Evolutionary conservation across 1,140 invertebrate species (phyloP).

Genomic region (Anastatus disparis): DNA sequence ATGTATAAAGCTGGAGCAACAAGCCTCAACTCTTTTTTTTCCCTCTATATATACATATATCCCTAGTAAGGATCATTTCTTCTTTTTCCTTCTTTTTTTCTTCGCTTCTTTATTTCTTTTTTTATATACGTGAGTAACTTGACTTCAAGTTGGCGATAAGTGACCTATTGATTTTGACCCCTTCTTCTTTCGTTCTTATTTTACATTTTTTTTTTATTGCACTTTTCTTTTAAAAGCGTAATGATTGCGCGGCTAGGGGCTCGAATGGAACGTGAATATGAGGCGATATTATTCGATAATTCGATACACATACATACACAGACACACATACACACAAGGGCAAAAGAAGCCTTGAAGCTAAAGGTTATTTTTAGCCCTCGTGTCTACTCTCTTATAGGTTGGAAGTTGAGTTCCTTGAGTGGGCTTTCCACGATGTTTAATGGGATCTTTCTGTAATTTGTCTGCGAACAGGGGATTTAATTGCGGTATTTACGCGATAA

Average conservation of each 20-base stretch:
- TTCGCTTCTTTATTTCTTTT: too few species aligned
- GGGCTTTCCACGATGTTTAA: slow-evolving; percentile 26
- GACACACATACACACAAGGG: too few species aligned
- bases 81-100: too few species aligned
- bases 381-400: not conserved
- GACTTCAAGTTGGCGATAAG: slow-evolving; percentile 8
- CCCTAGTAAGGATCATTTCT: too few species aligned
- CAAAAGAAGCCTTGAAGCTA: too few species aligned
- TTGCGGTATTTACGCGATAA: slow-evolving; percentile 34
- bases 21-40: too few species aligned
- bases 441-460: slow-evolving; percentile 34
- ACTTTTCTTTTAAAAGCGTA: not conserved
- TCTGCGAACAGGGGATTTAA: slow-evolving; percentile 34
- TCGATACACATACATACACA: slow-evolving; percentile 7
- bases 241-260: slow-evolving; percentile 11
- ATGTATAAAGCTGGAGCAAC: too few species aligned
- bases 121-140: too few species aligned
- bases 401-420: not conserved
- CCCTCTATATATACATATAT: too few species aligned
- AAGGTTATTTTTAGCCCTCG: slow-evolving; percentile 1
- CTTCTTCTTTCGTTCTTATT: too few species aligned
- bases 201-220: too few species aligned
- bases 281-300: slow-evolving; percentile 26
- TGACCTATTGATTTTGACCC: slow-evolving; percentile 28
- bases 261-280: slow-evolving; percentile 6